Evolutionary conservation across 2,797 vertebrate genomes (phyloP), one percentile per base, ranked within the genome.

Genomic region (Dromococcyx pavoninus): DNA sequence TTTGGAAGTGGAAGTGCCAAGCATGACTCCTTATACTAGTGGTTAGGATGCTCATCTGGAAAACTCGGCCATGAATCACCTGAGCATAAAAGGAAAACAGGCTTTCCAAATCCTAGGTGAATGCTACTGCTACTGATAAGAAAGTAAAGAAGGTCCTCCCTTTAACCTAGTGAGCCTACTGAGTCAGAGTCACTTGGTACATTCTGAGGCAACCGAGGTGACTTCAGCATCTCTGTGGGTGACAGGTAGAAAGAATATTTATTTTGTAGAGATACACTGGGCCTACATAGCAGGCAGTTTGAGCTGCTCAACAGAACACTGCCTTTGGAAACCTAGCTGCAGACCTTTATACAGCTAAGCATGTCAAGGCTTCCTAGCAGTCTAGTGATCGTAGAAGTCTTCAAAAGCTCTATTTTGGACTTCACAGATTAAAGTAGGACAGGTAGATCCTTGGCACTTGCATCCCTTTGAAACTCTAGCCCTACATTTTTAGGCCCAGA

Each of bases 1-100:
- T 32, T 25, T 0, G 2, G 61, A 78, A 70, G 73, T 51, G 58
- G 80, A 84, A 92, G 84, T 28, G 65, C 65, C 17, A 61, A 57
- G 66, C 2, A 46, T 69, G 65, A 90, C 32, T 77, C 19, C 62
- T 13, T 1, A 21, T 18, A 35, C 30, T 90, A 69, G 39, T 4
- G 3, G 82, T 72, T 21, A 33, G 56, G 66, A 84, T 35, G 51
- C 60, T 93, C 93, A 93, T 11, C 66, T 91, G 93, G 95, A 96
- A 95, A 62, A 67, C 32, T 93, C 86, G 91, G 84, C 46, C 51
- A 8, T 88, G 91, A 95, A 72, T 96, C 92, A 95, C 37, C 60
- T 30, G 62, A 61, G 74, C 46, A 75, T 6, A 37, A 14, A 75
- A 53, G 35, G 65, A 84, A 76, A 94, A 60, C 28, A 75, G 57